A percentile compares a stretch with the other conserved stretches of the same genome.
These are phyloP conservation scores for Callaeas wilsoni DNA, from an alignment of 2,113 vertebrate genomes.

Conservation along the genomic window DNA sequence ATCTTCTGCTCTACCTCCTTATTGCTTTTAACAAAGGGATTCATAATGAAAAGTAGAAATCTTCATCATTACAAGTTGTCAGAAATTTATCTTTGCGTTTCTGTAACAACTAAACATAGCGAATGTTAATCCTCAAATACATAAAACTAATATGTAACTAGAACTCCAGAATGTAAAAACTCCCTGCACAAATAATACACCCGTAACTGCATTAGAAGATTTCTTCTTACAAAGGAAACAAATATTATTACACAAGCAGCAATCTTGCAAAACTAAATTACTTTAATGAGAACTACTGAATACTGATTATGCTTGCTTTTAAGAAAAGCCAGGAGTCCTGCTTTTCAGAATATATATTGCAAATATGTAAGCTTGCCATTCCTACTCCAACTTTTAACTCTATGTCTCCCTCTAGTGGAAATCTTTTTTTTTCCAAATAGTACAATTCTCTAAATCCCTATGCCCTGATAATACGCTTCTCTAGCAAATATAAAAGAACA, in stretches of 20 bases:
- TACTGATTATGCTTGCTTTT: background rate
- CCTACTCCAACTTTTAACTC: background rate
- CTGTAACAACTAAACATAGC: background rate
- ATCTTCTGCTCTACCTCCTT: background rate
- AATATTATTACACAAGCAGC: background rate
- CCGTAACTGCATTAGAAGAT: background rate
- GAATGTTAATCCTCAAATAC: background rate
- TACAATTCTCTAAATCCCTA: fast-evolving
- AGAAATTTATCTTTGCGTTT: background rate
- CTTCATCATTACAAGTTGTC: background rate
- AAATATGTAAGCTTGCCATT: background rate
- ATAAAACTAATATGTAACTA: background rate
- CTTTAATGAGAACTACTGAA: background rate
- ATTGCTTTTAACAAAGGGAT: background rate
- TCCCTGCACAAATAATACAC: background rate
- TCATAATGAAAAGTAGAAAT: background rate
- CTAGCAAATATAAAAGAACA: background rate
- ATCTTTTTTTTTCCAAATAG: background rate
- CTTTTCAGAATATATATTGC: background rate
- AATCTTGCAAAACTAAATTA: background rate
- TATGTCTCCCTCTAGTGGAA: background rate
- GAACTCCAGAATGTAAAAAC: background rate
- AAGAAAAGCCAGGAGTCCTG: background rate
- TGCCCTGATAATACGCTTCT: background rate
- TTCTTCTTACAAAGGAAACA: background rate